Percentiles rank a stretch among this genome's conserved stretches.
Conservation (phyloP, 2,113 vertebrate species). For the Salminus brasiliensis region DNA sequence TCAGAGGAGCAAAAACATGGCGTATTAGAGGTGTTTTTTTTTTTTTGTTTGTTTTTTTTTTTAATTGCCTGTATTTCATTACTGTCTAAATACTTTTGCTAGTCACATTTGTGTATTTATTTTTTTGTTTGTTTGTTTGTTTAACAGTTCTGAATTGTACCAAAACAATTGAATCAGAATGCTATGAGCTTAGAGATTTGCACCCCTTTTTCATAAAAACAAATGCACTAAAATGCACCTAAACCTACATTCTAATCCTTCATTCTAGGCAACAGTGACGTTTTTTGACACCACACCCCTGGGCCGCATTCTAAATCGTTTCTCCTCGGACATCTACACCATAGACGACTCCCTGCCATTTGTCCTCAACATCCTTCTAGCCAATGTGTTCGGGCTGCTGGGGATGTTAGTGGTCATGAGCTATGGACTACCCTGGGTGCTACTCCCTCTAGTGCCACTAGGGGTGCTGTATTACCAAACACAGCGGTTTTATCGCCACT, state of each 20-base stretch:
- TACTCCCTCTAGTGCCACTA: conserved; percentile 82
- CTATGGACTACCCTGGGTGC: conserved; percentile 89
- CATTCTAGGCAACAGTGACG: conserved; percentile 81
- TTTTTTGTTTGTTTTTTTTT: no score
- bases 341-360: conserved; percentile 91
- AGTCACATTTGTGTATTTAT: no score
- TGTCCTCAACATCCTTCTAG: conserved; percentile 90
- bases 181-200: no score
- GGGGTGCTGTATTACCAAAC: conserved; percentile 80
- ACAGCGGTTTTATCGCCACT: conserved; percentile 86
- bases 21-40: no score
- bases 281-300: conserved; percentile 92
- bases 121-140: no score
- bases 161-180: no score
- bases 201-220: no score
- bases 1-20: no score
- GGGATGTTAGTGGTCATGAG: conserved; percentile 87
- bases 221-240: no score
- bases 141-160: no score
- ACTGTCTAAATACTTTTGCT: no score
- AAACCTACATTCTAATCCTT: conserved; percentile 13
- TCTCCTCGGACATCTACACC: conserved; percentile 92
- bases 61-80: no score
- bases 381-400: conserved; percentile 80
- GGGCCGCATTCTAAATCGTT: conserved; percentile 91